Conservation (phyloP, 2,113 vertebrate genomes). For the Drymodes brunneopygia region DNA sequence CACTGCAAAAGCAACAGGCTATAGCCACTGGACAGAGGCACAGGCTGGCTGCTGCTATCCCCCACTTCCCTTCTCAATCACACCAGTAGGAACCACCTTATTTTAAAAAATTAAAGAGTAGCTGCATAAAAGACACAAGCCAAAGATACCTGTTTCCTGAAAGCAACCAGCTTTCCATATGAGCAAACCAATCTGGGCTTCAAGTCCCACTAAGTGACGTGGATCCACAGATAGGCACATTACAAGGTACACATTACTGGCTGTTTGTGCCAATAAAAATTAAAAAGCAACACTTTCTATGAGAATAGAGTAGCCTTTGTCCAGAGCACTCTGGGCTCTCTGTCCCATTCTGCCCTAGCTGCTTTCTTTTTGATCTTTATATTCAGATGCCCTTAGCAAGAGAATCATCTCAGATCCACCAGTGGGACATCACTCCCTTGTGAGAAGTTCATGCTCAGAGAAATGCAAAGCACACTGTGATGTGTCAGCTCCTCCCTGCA, state of each 20-base stretch:
- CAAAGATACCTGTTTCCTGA: not conserved
- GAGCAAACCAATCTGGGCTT: not conserved
- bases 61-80: not conserved
- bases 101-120: not conserved
- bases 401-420: not conserved
- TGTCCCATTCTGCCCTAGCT: not conserved
- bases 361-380: not conserved
- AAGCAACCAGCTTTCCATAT: not conserved
- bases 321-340: not conserved
- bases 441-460: not conserved
- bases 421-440: not conserved
- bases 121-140: not conserved
- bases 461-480: not conserved
- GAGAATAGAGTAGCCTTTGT: not conserved
- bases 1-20: not conserved
- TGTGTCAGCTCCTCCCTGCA: not conserved
- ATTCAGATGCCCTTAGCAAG: accelerated
- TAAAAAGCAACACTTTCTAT: not conserved
- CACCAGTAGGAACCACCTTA: not conserved
- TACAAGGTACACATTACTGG: too few species aligned
- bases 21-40: not conserved
- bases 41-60: not conserved
- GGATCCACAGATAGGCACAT: not conserved
- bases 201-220: not conserved
- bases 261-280: not conserved